These are phyloP conservation scores for Acrobeloides nanus DNA, from an alignment of 2,888 invertebrate species.

Conservation along the genomic window DNA sequence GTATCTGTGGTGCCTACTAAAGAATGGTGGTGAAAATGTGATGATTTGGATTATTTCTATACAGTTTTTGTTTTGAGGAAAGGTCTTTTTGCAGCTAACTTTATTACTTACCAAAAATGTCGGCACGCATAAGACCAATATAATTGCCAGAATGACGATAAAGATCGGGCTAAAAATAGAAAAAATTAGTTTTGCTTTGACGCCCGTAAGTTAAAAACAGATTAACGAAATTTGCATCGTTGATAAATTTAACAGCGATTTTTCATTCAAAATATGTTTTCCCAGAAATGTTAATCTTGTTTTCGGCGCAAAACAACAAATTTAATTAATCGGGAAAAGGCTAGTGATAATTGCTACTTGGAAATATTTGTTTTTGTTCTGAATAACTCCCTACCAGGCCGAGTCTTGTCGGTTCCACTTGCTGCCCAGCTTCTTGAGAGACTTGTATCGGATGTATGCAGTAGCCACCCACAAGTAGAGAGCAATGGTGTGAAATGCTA, in stretches of 20 bases:
- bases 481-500: conserved; percentile 47
- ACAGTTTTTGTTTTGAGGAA: too few relatives aligned
- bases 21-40: too few relatives aligned
- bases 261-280: conserved; percentile 4
- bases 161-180: conserved; percentile 47
- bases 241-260: too few relatives aligned
- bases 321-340: not conserved
- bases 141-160: conserved; percentile 32
- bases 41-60: too few relatives aligned
- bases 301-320: conserved; percentile 1
- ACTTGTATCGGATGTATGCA: conserved; percentile 43
- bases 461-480: conserved; percentile 47
- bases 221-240: too few relatives aligned
- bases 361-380: not conserved
- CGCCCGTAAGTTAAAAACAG: too few relatives aligned
- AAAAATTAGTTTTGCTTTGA: too few relatives aligned
- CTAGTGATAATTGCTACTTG: not conserved
- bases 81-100: too few relatives aligned
- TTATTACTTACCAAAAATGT: too few relatives aligned
- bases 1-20: too few relatives aligned
- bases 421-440: conserved; percentile 23
- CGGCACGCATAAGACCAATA: conserved; percentile 43
- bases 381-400: conserved; percentile 20
- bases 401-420: conserved; percentile 27
- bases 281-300: too few relatives aligned